A percentile compares a stretch with the other conserved stretches of the same genome.
phyloP scores from a whole-genome alignment of 64 coral and sea anemone species.

The Porites lutea region DNA sequence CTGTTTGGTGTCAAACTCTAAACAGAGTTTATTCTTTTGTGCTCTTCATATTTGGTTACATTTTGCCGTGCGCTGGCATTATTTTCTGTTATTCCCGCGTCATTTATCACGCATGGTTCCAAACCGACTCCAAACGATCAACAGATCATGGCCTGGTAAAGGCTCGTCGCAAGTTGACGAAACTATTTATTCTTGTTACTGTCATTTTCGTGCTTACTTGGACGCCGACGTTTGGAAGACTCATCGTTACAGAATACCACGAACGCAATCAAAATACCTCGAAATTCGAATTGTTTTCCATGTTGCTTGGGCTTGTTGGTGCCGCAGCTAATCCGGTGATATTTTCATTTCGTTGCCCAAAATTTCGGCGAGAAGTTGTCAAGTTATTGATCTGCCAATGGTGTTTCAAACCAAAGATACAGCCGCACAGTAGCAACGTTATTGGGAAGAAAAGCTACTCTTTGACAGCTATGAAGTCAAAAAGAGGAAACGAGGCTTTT shows the following conservation, averaged over 20 bases:
- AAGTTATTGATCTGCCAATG: background rate
- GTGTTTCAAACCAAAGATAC: background rate
- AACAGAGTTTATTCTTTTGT: background rate
- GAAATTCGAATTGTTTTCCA: background rate
- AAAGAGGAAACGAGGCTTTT: too few species aligned
- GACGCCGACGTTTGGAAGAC: conserved; percentile 1
- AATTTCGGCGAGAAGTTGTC: background rate
- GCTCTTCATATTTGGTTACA: background rate
- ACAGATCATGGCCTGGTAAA: conserved; percentile 21
- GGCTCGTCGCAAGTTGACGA: conserved; percentile 46
- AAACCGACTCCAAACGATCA: background rate
- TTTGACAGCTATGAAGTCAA: too few species aligned
- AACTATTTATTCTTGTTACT: conserved; percentile 32
- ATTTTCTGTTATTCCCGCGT: conserved; percentile 16
- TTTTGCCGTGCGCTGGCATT: background rate
- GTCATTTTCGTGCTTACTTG: conserved; percentile 16
- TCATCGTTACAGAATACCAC: background rate
- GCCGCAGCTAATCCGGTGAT: conserved; percentile 16
- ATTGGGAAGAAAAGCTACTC: too few species aligned
- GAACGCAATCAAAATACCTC: background rate
- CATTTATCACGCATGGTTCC: conserved; percentile 44
- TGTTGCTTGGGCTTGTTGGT: background rate
- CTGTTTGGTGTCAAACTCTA: background rate
- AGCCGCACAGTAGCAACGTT: too few species aligned
- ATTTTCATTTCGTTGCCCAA: conserved; percentile 20